Conservation (phyloP, 2,113 vertebrate species). For the Pheucticus melanocephalus region DNA sequence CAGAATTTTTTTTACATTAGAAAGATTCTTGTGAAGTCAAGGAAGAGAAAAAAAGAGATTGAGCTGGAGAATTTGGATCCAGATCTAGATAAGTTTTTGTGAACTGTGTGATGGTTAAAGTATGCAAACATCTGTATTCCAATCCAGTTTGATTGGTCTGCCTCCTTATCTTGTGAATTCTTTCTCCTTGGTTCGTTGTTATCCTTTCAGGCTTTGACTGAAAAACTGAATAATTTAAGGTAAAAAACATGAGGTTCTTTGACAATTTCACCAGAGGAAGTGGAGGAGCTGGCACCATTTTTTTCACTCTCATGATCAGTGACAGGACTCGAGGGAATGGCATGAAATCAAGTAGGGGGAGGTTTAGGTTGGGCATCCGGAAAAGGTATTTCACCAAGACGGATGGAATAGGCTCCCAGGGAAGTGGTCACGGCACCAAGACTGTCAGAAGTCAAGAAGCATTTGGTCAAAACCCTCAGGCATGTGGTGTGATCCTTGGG, state of each 20-base stretch:
- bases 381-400: background rate
- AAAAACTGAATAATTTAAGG: background rate
- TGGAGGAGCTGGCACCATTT: background rate
- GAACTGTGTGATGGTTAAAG: background rate
- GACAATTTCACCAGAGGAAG: background rate
- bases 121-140: background rate
- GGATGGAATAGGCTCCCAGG: background rate
- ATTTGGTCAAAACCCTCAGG: background rate
- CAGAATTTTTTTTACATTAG: background rate
- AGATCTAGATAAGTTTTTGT: background rate
- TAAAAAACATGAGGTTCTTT: background rate
- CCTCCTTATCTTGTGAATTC: background rate
- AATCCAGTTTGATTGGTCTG: background rate
- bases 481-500: background rate
- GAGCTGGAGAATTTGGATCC: background rate
- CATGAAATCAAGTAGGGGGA: rapidly evolving
- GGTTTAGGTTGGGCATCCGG: background rate
- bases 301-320: background rate
- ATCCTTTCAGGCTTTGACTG: background rate
- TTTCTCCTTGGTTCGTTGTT: background rate
- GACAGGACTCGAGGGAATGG: rapidly evolving
- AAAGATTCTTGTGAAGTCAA: background rate
- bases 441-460: background rate
- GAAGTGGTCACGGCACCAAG: background rate
- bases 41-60: background rate